Evolutionary conservation across 2,113 vertebrate genomes (phyloP), one percentile per base, ranked within the genome.

Genomic region (Callipepla californica): DNA sequence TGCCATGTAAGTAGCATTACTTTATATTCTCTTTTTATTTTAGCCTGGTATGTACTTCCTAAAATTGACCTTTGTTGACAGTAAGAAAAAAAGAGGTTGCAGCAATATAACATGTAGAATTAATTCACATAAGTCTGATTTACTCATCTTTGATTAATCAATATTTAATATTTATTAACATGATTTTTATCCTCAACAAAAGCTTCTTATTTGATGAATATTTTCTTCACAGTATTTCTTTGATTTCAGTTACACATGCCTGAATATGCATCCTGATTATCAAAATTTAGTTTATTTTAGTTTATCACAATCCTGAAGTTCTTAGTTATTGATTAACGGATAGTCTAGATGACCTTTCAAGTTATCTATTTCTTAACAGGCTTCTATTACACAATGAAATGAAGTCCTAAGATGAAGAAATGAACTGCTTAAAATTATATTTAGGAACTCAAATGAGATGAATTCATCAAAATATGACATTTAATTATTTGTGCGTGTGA

Each of bases 401-500:
- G 36, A 77, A 89, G n/a, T 81, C 53, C 73, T 77, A 72, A 47
- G 51, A 87, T 6, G 13, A 32, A 65, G 30, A 91, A 84, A 48
- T 17, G 7, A 69, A 62, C 36, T 80, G 22, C 50, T 90, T 44
- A 45, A 75, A 79, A 69, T 85, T 58, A n/a, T 87, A 78, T 87
- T 90, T 84, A 63, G 30, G 51, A 66, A 45, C 32, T 61, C 26
- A 80, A 10, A 59, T 72, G 72, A 85, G 65, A 81, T 55, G 34
- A 88, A 90, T 90, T 90, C 68, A 44, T 90, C 80, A 79, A 82
- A 88, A 68, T 65, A 70, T 85, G 62, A 67, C 57, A 89, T 81
- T 87, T 53, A 92, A 90, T 85, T 90, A 72, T 85, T 79, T 93
- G 66, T 66, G 26, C 47, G 57, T 48, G 19, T 79, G 69, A 79